Evolutionary conservation across 2,113 vertebrate species (phyloP).

Genomic region (human): GRCh38 chr3:52252501-52253000

Average conservation of each 20-base stretch:
- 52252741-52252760: background rate
- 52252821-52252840: background rate
- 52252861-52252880: background rate
- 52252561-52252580: too few relatives aligned
- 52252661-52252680: background rate
- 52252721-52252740: background rate
- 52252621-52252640: background rate
- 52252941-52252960: too few relatives aligned
- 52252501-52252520: too few relatives aligned
- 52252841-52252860: background rate
- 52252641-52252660: background rate
- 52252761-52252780: background rate
- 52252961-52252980: too few relatives aligned
- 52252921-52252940: too few relatives aligned
- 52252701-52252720: background rate
- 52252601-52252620: too few relatives aligned
- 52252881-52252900: too few relatives aligned
- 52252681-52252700: background rate
- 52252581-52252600: too few relatives aligned
- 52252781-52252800: background rate
- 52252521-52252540: too few relatives aligned
- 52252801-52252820: background rate
- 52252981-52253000: too few relatives aligned
- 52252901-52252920: too few relatives aligned
- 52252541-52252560: too few relatives aligned